A percentile compares a stretch with the other conserved stretches of the same genome.
These are phyloP conservation scores for Diarsia rubi DNA, from an alignment of 2,888 invertebrate genomes.

Conservation along the genomic window DNA sequence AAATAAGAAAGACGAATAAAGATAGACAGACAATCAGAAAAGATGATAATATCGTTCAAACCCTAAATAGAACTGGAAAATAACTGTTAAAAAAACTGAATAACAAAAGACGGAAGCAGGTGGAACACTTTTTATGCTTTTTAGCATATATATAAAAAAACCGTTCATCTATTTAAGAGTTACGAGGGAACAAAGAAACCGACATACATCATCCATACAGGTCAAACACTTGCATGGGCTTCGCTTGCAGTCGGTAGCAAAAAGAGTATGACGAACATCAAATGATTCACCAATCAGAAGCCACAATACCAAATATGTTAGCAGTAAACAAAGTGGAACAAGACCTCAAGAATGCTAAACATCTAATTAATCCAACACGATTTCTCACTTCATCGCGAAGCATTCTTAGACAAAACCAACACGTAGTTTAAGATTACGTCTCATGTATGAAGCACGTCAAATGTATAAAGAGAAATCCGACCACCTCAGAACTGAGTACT, in stretches of 20 bases:
- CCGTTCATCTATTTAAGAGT: too few relatives aligned
- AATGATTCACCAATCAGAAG: not conserved
- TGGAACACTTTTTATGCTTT: too few relatives aligned
- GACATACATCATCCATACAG: too few relatives aligned
- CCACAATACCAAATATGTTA: not conserved
- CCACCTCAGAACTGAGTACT: conserved; percentile 14
- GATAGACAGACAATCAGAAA: not conserved
- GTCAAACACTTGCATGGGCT: too few relatives aligned
- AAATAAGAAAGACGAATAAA: too few relatives aligned
- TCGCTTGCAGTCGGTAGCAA: not conserved
- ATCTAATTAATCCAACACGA: conserved; percentile 11
- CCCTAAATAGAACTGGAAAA: not conserved
- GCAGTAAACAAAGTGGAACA: not conserved
- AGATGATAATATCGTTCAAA: not conserved
- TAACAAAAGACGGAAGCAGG: too few relatives aligned
- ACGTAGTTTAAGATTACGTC: conserved; percentile 24
- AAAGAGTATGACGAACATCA: not conserved
- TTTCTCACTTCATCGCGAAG: conserved; percentile 8
- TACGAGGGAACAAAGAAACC: too few relatives aligned
- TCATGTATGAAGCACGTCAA: conserved; percentile 15
- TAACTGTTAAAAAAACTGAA: too few relatives aligned
- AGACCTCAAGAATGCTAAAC: conserved; percentile 15
- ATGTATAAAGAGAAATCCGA: conserved; percentile 31
- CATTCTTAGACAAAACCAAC: conserved; percentile 12
- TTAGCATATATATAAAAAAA: too few relatives aligned